Evolutionary conservation across 2,888 invertebrate species (phyloP).

Genomic region (Bruchidius siliquastri): DNA sequence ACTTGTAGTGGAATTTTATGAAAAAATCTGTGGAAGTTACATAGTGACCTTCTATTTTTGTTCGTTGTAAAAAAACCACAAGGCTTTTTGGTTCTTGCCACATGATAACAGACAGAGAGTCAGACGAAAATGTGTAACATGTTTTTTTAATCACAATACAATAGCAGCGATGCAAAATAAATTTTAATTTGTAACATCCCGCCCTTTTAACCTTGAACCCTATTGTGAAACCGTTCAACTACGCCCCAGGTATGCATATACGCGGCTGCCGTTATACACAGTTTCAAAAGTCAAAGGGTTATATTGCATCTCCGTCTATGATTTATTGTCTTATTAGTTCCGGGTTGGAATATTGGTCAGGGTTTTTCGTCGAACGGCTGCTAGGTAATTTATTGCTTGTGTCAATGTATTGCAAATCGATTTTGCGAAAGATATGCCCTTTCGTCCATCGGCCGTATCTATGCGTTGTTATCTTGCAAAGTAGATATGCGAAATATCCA

Average conservation of each 20-base stretch:
- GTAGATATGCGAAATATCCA: not conserved
- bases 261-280: slow-evolving; percentile 9
- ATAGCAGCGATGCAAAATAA: no score
- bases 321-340: slow-evolving; percentile 36
- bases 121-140: no score
- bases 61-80: no score
- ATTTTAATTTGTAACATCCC: no score
- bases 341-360: slow-evolving; percentile 31
- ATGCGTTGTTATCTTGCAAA: not conserved
- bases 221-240: not conserved
- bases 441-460: not conserved
- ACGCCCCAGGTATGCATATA: not conserved
- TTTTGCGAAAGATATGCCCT: not conserved
- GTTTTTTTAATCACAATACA: no score
- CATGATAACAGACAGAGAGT: no score
- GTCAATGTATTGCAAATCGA: not conserved
- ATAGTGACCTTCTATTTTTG: no score
- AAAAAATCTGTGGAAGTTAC: no score
- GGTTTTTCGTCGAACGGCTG: slow-evolving; percentile 21
- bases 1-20: no score
- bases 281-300: slow-evolving; percentile 32
- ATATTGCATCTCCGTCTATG: slow-evolving; percentile 29
- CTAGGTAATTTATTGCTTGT: not conserved
- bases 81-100: no score
- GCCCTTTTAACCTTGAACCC: no score